These are phyloP conservation scores for Ptyas mucosa DNA, from an alignment of 2,113 vertebrate species.

Conservation along the genomic window DNA sequence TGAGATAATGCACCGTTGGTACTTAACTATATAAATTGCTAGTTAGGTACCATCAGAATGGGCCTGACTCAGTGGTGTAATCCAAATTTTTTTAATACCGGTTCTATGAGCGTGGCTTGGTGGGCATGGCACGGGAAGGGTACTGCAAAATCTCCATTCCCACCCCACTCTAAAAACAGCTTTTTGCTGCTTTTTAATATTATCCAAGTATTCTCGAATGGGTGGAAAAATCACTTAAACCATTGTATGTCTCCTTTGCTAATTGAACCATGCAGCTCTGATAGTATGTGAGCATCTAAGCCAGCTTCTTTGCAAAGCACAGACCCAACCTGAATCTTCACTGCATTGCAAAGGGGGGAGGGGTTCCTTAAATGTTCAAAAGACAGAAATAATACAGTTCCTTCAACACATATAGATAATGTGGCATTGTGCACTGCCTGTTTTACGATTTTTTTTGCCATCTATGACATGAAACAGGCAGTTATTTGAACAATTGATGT, in stretches of 20 bases:
- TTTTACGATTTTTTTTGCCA: neutral
- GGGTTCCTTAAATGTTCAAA: neutral
- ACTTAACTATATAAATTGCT: neutral
- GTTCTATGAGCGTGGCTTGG: no score
- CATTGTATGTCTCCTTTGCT: neutral
- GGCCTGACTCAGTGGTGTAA: neutral
- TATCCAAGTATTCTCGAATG: neutral
- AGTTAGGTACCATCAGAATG: neutral
- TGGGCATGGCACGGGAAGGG: no score
- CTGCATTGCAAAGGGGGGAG: no score
- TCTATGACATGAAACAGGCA: neutral
- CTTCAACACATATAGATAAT: neutral
- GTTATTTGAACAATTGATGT: neutral
- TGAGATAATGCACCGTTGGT: neutral
- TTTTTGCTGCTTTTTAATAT: neutral
- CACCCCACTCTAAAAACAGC: no score
- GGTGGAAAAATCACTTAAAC: neutral
- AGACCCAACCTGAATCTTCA: neutral
- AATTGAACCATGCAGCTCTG: neutral
- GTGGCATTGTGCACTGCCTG: neutral
- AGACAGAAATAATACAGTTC: neutral
- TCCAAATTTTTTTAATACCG: no score
- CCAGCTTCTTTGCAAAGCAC: neutral
- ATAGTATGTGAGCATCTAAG: neutral
- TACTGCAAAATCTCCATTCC: no score